These are phyloP conservation scores for Acanthornis magna DNA, from an alignment of 2,797 vertebrate genomes.

Conservation along the genomic window DNA sequence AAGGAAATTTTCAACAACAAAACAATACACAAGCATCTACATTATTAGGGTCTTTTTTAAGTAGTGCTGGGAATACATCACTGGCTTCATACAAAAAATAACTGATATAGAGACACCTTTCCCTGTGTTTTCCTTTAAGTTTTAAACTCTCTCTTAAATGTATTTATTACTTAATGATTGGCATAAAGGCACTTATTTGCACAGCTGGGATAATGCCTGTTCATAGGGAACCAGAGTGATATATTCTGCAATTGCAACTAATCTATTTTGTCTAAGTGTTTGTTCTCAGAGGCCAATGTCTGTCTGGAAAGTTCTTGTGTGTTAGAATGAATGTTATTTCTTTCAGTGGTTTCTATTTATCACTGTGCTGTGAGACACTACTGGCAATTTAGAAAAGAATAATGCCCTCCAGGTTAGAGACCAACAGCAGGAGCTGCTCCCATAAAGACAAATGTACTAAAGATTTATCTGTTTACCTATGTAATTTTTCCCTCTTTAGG, in stretches of 20 bases:
- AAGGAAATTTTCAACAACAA: background rate
- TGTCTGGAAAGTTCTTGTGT: slow-evolving; percentile 67
- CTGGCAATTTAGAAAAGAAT: slow-evolving; percentile 76
- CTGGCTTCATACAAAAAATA: background rate
- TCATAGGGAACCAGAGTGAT: slow-evolving; percentile 35
- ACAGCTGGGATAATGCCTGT: slow-evolving; percentile 26
- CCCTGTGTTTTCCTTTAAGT: slow-evolving; percentile 16
- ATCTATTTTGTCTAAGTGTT: slow-evolving; percentile 67
- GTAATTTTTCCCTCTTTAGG: slow-evolving; percentile 74
- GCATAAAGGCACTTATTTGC: slow-evolving; percentile 39
- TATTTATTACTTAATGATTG: slow-evolving; percentile 54
- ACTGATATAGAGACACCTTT: background rate
- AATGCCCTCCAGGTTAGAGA: slow-evolving; percentile 76
- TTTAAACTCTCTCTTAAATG: background rate
- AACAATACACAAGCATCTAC: background rate
- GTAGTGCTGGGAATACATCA: background rate
- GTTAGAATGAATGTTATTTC: slow-evolving; percentile 66
- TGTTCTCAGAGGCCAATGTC: slow-evolving; percentile 63
- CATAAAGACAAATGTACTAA: slow-evolving; percentile 76
- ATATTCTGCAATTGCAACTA: slow-evolving; percentile 48
- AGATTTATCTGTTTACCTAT: slow-evolving; percentile 79
- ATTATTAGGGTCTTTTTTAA: background rate
- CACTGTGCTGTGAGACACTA: slow-evolving; percentile 66
- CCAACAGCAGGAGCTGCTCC: slow-evolving; percentile 72
- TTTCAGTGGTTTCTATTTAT: slow-evolving; percentile 76